Base-by-base conservation (phyloP, 2,888 invertebrate genomes). In the Lordiphosa andalusiaca region DNA sequence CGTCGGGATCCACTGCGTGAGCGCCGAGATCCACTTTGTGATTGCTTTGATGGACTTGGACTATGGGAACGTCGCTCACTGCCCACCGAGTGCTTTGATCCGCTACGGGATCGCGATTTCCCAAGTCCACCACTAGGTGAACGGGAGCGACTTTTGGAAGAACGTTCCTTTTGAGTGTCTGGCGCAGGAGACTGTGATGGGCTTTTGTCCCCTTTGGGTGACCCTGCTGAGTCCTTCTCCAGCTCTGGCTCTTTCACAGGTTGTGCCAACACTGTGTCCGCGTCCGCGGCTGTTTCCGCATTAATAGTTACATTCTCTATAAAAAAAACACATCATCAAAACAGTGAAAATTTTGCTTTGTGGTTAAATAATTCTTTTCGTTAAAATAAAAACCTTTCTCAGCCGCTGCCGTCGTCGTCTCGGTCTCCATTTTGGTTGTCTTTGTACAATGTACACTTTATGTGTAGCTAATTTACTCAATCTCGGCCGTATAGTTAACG, bases 91-190 rank as follows among this genome's bases (percentile, higher is more conserved):
- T 21, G 39, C 10, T 40, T 40, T 7, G 39, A 39, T 9, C 39
- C 39, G 19, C 39, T 39, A 3, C 39, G 39, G 19, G 39, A 39
- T 4, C 39, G 39, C 7, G 42, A 64, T 9, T 55, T 58, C 2
- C 44, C 38, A 2, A 67, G 67, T 2, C 65, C 62, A 40, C 75
- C 78, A 4, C 42, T 42, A 4, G 42, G 42, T 4, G 42, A 42
- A 7, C 84, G 61, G 1, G 86, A 84, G 25, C 71, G 71, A n/a
- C 42, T 44, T 13, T 21, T 25, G 42, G 25, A 25, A 7, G 25
- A 7, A 25, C 25, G 25, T 7, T 25, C 25, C 25, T 25, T 7
- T 25, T 2, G 25, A 0, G 7, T 25, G 25, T 25, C 25, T 7
- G 25, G 25, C 6, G 25, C 30, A 9, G 30, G 30, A 9, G 30